A percentile compares a stretch with the other conserved stretches of the same genome.
These are phyloP conservation scores for Thereva unica DNA, from an alignment of 2,888 invertebrate species.

Conservation along the genomic window DNA sequence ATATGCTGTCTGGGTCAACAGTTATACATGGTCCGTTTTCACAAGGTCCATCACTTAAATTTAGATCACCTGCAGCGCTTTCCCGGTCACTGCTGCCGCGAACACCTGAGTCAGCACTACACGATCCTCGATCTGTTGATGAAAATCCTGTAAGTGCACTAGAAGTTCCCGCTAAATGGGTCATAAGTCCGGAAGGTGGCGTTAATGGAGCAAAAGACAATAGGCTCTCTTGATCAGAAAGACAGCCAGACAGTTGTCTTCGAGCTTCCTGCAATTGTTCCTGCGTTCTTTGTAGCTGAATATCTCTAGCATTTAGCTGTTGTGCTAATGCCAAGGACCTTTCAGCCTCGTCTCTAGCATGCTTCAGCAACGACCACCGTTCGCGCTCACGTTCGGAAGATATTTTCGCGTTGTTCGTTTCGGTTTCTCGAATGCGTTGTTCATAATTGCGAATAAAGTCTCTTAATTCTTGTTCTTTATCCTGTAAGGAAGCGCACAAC, in stretches of 20 bases:
- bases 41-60: constrained; percentile 70
- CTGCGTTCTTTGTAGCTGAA: constrained; percentile 82
- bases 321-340: constrained; percentile 83
- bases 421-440: constrained; percentile 81
- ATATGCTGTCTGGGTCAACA: constrained; percentile 59
- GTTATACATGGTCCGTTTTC: constrained; percentile 59
- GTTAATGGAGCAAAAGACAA: constrained; percentile 73
- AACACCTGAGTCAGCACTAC: constrained; percentile 85
- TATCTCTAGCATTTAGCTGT: constrained; percentile 83
- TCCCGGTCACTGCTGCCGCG: constrained; percentile 78
- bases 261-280: constrained; percentile 82
- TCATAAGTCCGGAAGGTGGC: constrained; percentile 62
- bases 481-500: constrained; percentile 89
- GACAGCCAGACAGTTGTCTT: constrained; percentile 77
- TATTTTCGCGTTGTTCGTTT: constrained; percentile 66
- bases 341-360: constrained; percentile 89
- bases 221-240: constrained; percentile 83
- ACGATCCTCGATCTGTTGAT: constrained; percentile 75
- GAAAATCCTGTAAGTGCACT: constrained; percentile 50
- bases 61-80: constrained; percentile 76
- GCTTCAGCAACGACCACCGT: constrained; percentile 83
- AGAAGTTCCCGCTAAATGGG: constrained; percentile 49
- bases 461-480: constrained; percentile 89
- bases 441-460: constrained; percentile 95
- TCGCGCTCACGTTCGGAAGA: constrained; percentile 79